Evolutionary conservation across 2,797 vertebrate species (phyloP).

Genomic region (Sebastes hubbsi): DNA sequence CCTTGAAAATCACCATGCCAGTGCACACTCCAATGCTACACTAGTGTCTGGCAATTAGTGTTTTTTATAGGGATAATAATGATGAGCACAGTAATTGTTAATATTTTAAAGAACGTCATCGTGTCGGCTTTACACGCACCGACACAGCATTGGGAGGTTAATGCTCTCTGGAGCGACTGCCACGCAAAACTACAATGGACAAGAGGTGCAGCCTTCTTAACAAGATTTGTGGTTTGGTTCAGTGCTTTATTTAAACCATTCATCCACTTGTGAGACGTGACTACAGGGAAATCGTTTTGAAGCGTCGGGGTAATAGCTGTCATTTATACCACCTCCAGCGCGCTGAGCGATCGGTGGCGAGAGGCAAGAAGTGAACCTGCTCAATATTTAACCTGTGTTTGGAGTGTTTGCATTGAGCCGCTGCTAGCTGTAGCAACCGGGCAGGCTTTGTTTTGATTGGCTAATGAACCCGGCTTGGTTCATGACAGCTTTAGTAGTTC

Average conservation of each 20-base stretch:
- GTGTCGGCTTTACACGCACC: slow-evolving; percentile 1
- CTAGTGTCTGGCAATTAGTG: not conserved
- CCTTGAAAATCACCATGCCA: accelerated
- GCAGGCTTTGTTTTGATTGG: slow-evolving; percentile 61
- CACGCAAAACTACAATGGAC: slow-evolving; percentile 9
- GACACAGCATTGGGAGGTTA: not conserved
- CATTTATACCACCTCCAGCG: slow-evolving; percentile 68
- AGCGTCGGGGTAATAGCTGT: slow-evolving; percentile 58
- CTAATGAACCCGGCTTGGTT: slow-evolving; percentile 43
- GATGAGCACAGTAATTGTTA: slow-evolving; percentile 11
- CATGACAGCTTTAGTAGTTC: slow-evolving; percentile 29
- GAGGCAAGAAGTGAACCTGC: slow-evolving; percentile 49
- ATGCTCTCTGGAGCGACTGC: slow-evolving; percentile 1
- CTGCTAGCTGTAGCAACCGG: slow-evolving; percentile 51
- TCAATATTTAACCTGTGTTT: slow-evolving; percentile 75
- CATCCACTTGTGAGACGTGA: slow-evolving; percentile 41
- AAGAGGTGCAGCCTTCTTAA: slow-evolving; percentile 35
- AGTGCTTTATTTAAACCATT: slow-evolving; percentile 46
- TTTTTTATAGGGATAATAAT: not conserved
- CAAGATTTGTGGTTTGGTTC: slow-evolving; percentile 48
- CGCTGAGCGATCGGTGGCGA: slow-evolving; percentile 44
- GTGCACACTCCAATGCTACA: not conserved
- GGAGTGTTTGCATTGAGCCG: slow-evolving; percentile 60
- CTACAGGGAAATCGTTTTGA: slow-evolving; percentile 44
- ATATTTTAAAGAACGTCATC: slow-evolving; percentile 2